A percentile compares a stretch with the other conserved stretches of the same genome.
Evolutionary conservation across 2,888 invertebrate species (phyloP).

Genomic region (Caenorhabditis drosophilae): DNA sequence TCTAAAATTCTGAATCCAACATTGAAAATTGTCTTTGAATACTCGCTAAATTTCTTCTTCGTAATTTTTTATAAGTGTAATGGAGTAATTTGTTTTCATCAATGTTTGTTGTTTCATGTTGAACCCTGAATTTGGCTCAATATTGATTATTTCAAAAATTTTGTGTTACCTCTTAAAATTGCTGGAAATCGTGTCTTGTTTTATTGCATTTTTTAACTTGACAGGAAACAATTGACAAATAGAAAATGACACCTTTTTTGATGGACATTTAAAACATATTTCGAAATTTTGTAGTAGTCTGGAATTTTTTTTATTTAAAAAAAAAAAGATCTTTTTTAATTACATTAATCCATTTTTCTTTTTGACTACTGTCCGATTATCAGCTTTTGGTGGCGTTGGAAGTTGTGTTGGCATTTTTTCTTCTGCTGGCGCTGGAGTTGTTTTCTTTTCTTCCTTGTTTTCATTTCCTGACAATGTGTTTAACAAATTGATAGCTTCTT

Average conservation of each 20-base stretch:
- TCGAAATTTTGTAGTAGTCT: neutral
- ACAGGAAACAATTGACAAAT: neutral
- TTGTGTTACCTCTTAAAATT: no score
- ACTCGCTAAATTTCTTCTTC: slow-evolving; percentile 20
- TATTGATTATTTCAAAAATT: no score
- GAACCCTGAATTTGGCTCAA: no score
- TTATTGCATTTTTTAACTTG: neutral
- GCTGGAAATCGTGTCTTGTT: no score
- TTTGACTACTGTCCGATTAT: neutral
- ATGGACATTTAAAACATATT: neutral
- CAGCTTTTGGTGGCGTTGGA: slow-evolving; percentile 19
- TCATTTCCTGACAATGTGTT: slow-evolving; percentile 18
- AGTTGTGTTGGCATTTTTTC: slow-evolving; percentile 27
- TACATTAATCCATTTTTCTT: slow-evolving; percentile 10
- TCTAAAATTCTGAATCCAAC: no score
- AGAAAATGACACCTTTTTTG: neutral
- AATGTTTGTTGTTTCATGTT: no score
- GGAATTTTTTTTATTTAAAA: slow-evolving; percentile 3
- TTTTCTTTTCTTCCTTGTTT: slow-evolving; percentile 6
- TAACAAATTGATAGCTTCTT: slow-evolving; percentile 21
- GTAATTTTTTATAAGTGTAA: neutral
- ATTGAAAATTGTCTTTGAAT: slow-evolving; percentile 17
- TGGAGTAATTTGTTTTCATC: no score
- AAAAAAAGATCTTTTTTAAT: neutral
- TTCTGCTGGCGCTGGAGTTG: slow-evolving; percentile 24